phyloP scores from a whole-genome alignment of 2,113 vertebrate species.

The Amazona vittata region DNA sequence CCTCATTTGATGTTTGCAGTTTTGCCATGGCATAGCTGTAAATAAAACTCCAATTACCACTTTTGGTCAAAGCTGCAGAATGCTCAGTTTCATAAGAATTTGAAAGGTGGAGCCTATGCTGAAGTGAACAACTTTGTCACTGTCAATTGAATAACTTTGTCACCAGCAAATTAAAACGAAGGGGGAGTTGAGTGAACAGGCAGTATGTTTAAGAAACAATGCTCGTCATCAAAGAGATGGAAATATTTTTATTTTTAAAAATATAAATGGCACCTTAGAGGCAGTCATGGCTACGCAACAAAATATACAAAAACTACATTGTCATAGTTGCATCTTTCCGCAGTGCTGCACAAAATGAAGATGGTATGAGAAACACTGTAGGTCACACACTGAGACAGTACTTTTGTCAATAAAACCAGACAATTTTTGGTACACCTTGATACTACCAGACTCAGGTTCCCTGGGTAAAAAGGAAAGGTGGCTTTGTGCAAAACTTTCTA shows the following conservation, averaged over 20 bases:
- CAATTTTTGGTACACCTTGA: slow-evolving; percentile 1
- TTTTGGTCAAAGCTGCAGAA: neutral
- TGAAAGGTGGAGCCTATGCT: neutral
- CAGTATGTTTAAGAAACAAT: neutral
- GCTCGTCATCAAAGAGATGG: slow-evolving; percentile 11
- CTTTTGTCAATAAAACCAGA: slow-evolving; percentile 4
- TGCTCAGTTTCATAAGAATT: neutral
- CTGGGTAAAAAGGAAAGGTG: slow-evolving; percentile 4
- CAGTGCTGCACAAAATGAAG: slow-evolving; percentile 43
- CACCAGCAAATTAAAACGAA: neutral
- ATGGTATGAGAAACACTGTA: neutral
- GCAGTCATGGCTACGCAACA: slow-evolving; percentile 45
- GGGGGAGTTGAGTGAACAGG: neutral
- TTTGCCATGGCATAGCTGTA: neutral
- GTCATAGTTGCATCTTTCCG: neutral
- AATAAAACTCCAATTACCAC: neutral
- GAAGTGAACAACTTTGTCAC: neutral
- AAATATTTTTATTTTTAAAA: slow-evolving; percentile 63
- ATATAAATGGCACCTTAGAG: slow-evolving; percentile 47
- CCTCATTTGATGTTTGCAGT: neutral
- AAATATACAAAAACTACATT: slow-evolving; percentile 51
- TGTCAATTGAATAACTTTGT: neutral
- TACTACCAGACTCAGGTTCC: neutral
- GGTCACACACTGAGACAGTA: slow-evolving; percentile 17
- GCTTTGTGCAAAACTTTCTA: slow-evolving; percentile 16